Conservation (phyloP, 2,888 invertebrate genomes). For the Portevinia maculata region DNA sequence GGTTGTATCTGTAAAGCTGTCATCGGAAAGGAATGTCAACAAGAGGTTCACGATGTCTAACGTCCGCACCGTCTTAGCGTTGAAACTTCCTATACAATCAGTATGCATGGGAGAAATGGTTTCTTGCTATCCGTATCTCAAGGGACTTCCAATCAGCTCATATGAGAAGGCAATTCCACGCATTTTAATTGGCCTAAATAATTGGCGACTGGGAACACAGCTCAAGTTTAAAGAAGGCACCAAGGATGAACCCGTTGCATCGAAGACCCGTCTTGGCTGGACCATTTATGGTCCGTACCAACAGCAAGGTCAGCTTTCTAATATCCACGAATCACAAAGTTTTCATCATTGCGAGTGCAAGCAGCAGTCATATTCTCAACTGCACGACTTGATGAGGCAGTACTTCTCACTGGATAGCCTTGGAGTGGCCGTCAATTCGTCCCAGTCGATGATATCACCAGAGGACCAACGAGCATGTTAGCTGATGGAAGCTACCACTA, state of each 20-base stretch:
- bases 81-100: slow-evolving; percentile 11
- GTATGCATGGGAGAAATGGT: slow-evolving; percentile 13
- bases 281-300: neutral
- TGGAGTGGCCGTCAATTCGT: too few species aligned
- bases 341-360: slow-evolving; percentile 15
- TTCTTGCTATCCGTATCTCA: slow-evolving; percentile 18
- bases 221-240: slow-evolving; percentile 47
- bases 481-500: too few species aligned
- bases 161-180: slow-evolving; percentile 28
- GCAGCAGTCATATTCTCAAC: slow-evolving; percentile 9
- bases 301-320: neutral
- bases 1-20: neutral
- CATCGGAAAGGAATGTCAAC: neutral
- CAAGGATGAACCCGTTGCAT: slow-evolving; percentile 32
- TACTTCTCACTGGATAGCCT: too few species aligned
- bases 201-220: slow-evolving; percentile 43
- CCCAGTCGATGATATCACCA: too few species aligned
- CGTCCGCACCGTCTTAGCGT: neutral
- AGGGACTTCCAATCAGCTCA: slow-evolving; percentile 18
- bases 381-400: too few species aligned
- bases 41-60: slow-evolving; percentile 14
- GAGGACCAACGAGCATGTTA: too few species aligned
- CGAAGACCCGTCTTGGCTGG: slow-evolving; percentile 56
- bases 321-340: neutral
- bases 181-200: slow-evolving; percentile 20